phyloP scores from a whole-genome alignment of 2,113 vertebrate genomes.

The Emydocephalus ijimae region DNA sequence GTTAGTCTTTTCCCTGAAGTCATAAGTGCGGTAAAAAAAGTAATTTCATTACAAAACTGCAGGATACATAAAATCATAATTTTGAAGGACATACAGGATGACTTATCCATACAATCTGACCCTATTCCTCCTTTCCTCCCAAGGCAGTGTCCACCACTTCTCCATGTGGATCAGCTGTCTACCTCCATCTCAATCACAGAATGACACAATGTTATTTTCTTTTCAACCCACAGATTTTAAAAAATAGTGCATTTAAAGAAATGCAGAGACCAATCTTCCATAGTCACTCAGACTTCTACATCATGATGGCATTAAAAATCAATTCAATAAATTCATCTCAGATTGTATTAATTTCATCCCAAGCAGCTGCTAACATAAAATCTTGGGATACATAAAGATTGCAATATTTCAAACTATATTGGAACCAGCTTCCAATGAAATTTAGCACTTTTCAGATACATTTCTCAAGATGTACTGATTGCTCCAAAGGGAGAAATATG shows the following conservation, averaged over 20 bases:
- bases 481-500: background rate
- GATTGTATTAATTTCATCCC: background rate
- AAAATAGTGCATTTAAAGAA: background rate
- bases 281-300: background rate
- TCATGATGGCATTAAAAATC: conserved; percentile 5
- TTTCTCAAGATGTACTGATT: background rate
- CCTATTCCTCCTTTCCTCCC: background rate
- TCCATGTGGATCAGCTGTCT: conserved; percentile 5
- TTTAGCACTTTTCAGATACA: background rate
- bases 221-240: background rate
- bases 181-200: conserved; percentile 22
- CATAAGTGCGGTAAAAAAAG: conserved; percentile 36
- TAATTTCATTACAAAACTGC: conserved; percentile 43
- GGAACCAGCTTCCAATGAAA: conserved; percentile 3
- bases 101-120: conserved; percentile 31
- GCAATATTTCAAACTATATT: background rate
- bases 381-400: background rate
- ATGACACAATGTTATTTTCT: conserved; percentile 7
- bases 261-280: background rate
- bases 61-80: background rate
- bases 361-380: background rate
- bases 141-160: background rate
- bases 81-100: conserved; percentile 35
- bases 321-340: conserved; percentile 8
- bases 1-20: conserved; percentile 30